Evolutionary conservation across 2,797 vertebrate species (phyloP), one percentile per base, ranked within the genome.

Genomic region (Platalea minor): DNA sequence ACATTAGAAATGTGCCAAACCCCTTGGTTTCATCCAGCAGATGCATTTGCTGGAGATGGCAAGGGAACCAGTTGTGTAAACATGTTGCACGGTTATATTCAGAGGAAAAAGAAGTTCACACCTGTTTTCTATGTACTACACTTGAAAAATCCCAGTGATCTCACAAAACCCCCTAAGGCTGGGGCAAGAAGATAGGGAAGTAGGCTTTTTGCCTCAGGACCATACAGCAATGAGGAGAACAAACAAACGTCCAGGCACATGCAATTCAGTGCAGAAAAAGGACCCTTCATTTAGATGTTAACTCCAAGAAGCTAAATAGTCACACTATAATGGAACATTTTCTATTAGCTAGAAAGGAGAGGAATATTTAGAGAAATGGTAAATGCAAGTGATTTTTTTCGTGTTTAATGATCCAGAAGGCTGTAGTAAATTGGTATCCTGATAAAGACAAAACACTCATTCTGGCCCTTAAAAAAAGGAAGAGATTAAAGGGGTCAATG

Each of bases 221-320:
- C 17, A 28, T 2, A 0, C 13, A 74, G 29, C 43, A 45, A 60
- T 0, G 5, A 45, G 43, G 67, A 82, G 56, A 87, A 59, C 19
- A 17, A 70, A 65, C 29, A 45, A 45, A 45, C 0, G 0, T 57
- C 19, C 53, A 57, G 51, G 19, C 24, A 43, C 2, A 0, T 1
- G 4, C n/a, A 61, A 33, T 35, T 67, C 48, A 73, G n/a, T 0
- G 1, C 3, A 41, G 61, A 73, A 50, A 69, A 63, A 67, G 18
- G 18, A 33, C 3, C 7, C 8, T 80, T 70, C 7, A 28, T 67
- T 85, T 60, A 77, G 78, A 25, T 15, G 13, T 46, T 31, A 53
- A 8, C 11, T 86, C 54, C 67, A 75, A 86, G n/a, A 59, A 79
- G 8, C 43, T 69, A 26, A 60, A 19, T 18, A 48, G 60, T 74